Evolutionary conservation across 1,140 invertebrate genomes (phyloP).

Genomic region (Brachystomella parvula): DNA sequence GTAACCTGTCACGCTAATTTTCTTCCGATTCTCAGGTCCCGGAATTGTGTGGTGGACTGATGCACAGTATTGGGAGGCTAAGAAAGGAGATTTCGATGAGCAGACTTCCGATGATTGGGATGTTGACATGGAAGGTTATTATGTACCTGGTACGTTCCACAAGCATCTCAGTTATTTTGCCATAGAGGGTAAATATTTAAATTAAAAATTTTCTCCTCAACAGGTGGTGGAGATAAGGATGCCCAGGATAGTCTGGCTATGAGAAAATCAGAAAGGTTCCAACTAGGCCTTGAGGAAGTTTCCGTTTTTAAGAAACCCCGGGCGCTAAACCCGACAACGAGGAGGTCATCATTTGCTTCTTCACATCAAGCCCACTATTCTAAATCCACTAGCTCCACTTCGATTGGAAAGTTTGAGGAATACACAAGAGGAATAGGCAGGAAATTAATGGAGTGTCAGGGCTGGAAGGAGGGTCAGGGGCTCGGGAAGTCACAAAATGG

Average conservation of each 20-base stretch:
- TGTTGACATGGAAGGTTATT: constrained; percentile 53
- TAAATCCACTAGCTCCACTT: constrained; percentile 1
- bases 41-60: constrained; percentile 59
- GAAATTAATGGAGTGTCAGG: constrained; percentile 49
- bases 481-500: constrained; percentile 44
- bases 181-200: neutral
- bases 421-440: constrained; percentile 48
- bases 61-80: constrained; percentile 51
- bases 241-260: constrained; percentile 42
- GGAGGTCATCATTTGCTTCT: neutral
- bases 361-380: neutral
- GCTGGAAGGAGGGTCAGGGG: constrained; percentile 51
- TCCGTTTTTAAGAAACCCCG: constrained; percentile 30
- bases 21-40: constrained; percentile 42
- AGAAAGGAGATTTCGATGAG: constrained; percentile 53
- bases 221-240: constrained; percentile 39
- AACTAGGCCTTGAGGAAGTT: constrained; percentile 32
- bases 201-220: constrained; percentile 3
- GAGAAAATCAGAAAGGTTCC: constrained; percentile 42
- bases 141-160: constrained; percentile 42
- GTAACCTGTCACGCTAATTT: neutral
- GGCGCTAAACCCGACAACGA: neutral
- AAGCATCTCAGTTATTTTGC: neutral
- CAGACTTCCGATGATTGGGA: constrained; percentile 55
- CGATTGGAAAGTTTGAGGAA: constrained; percentile 47